Conservation (phyloP, 23 tunicate species). For the Oikopleura vanhoeffeni region DNA sequence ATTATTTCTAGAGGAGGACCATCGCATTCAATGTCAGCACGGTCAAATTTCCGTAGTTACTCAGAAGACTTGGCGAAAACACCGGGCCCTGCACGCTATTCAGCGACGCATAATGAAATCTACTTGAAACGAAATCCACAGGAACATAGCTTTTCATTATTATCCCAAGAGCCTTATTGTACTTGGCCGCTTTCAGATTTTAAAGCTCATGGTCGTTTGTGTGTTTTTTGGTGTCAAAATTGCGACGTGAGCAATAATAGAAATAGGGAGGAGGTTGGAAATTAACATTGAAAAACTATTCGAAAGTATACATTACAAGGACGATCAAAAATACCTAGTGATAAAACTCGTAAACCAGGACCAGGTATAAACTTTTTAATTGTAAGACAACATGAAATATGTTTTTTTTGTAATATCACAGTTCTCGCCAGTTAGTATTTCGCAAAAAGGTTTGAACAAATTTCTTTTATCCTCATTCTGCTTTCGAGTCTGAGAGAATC, state of each 20-base stretch:
- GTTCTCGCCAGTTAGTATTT: no score
- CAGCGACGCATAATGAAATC: not conserved
- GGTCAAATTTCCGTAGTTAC: not conserved
- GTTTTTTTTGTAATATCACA: not conserved
- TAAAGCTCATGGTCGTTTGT: not conserved
- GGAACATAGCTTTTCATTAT: not conserved
- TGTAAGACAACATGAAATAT: not conserved
- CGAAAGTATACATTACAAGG: not conserved
- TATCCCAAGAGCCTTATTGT: not conserved
- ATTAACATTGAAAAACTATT: not conserved
- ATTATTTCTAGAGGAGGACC: slow-evolving; percentile 14
- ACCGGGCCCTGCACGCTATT: slow-evolving; percentile 3
- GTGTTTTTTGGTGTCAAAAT: no score
- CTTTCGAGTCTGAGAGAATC: no score
- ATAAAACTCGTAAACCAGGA: slow-evolving; percentile 12
- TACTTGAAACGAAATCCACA: slow-evolving; percentile 16
- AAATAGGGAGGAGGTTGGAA: no score
- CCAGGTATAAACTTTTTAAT: not conserved
- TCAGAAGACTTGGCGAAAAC: slow-evolving; percentile 13
- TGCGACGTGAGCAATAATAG: no score
- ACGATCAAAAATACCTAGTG: slow-evolving; percentile 6
- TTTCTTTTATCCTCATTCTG: no score
- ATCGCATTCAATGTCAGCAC: not conserved
- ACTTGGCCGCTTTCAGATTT: not conserved
- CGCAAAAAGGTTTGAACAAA: not conserved